Evolutionary conservation across 2,888 invertebrate genomes (phyloP).

Genomic region (Lamellibrachia columna): DNA sequence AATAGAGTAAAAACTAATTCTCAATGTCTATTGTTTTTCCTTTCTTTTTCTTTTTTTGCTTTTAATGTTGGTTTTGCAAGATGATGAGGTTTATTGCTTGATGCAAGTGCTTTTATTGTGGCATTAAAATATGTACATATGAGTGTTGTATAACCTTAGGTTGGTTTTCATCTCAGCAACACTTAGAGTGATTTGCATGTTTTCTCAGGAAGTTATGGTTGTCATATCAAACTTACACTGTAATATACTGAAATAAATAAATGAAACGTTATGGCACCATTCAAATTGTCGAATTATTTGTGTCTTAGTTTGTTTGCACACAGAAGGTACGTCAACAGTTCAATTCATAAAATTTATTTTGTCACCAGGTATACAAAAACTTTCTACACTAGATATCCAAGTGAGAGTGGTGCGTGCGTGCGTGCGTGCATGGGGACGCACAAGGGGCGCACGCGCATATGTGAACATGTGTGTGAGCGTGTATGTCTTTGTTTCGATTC

Average conservation of each 20-base stretch:
- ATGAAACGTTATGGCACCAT: background rate
- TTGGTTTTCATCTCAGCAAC: background rate
- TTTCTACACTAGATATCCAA: too few species aligned
- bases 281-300: background rate
- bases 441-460: too few species aligned
- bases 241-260: background rate
- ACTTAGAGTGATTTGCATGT: background rate
- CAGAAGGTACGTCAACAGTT: background rate
- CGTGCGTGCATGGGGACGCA: too few species aligned
- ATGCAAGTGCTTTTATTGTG: background rate
- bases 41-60: background rate
- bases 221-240: background rate
- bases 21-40: background rate
- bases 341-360: background rate
- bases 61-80: background rate
- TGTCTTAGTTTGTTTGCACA: too few species aligned
- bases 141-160: background rate
- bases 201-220: background rate
- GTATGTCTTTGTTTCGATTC: too few species aligned
- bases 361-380: too few species aligned
- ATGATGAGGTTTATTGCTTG: background rate
- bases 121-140: background rate
- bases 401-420: too few species aligned
- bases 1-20: background rate
- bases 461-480: too few species aligned